Evolutionary conservation across 2,888 invertebrate genomes (phyloP).

Genomic region (Apamea crenata): DNA sequence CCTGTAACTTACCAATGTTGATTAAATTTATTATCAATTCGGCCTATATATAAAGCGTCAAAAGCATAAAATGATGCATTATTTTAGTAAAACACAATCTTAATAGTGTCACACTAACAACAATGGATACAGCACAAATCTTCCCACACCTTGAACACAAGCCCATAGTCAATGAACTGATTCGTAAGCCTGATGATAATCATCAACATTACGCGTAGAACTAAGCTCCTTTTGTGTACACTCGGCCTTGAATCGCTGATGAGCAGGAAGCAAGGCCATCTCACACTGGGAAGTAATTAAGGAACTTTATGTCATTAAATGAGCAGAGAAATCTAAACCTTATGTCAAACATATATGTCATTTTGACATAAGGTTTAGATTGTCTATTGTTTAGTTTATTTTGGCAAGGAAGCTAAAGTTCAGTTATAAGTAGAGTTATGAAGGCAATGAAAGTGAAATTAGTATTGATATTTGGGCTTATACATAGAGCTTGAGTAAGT

Average conservation of each 20-base stretch:
- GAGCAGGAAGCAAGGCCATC: constrained; percentile 62
- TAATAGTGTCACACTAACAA: constrained; percentile 36
- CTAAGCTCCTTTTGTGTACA: constrained; percentile 59
- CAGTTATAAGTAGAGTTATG: neutral
- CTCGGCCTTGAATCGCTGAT: constrained; percentile 64
- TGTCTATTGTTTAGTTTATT: constrained; percentile 2
- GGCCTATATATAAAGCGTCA: neutral
- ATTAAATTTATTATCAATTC: neutral
- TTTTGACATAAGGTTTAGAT: constrained; percentile 14
- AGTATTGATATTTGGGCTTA: neutral
- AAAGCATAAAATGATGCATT: neutral
- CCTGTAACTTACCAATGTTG: neutral
- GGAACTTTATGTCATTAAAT: constrained; percentile 22
- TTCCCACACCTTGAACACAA: constrained; percentile 58
- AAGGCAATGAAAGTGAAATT: neutral
- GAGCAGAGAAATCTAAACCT: constrained; percentile 32
- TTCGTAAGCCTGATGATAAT: constrained; percentile 60
- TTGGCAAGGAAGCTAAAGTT: neutral
- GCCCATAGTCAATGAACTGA: constrained; percentile 51
- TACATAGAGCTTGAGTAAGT: neutral
- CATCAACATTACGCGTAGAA: constrained; percentile 37
- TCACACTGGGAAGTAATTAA: constrained; percentile 67
- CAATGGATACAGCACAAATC: constrained; percentile 12
- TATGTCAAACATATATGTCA: constrained; percentile 24
- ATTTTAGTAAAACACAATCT: neutral